A percentile compares a stretch with the other conserved stretches of the same genome.
phyloP scores from a whole-genome alignment of 2,888 invertebrate genomes.

The Chymomyza procnemis region DNA sequence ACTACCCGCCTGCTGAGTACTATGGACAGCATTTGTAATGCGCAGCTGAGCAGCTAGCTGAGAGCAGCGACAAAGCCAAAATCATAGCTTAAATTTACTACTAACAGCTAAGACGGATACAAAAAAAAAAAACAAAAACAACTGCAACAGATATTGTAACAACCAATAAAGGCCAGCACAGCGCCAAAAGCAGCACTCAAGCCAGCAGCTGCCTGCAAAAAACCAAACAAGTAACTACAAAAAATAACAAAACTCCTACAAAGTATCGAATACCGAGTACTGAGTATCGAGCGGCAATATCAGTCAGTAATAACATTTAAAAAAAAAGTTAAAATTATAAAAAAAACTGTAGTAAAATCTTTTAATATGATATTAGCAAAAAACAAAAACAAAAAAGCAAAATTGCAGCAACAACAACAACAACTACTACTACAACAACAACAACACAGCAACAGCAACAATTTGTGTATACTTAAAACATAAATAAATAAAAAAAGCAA shows the following conservation, averaged over 20 bases:
- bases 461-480: conserved; percentile 66
- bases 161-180: neutral
- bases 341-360: conserved; percentile 51
- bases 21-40: conserved; percentile 95
- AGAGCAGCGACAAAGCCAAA: conserved; percentile 66
- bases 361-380: conserved; percentile 62
- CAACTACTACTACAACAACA: conserved; percentile 37
- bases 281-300: conserved; percentile 67
- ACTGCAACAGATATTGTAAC: neutral
- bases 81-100: conserved; percentile 68
- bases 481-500: conserved; percentile 14
- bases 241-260: conserved; percentile 25
- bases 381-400: conserved; percentile 33
- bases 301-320: conserved; percentile 66
- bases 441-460: conserved; percentile 45
- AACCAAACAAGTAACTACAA: conserved; percentile 16
- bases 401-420: conserved; percentile 14
- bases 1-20: conserved; percentile 94
- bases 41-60: conserved; percentile 24
- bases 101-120: conserved; percentile 10
- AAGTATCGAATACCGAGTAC: conserved; percentile 22
- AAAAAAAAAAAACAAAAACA: too few species aligned
- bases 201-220: neutral
- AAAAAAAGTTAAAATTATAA: conserved; percentile 31
- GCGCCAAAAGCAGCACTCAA: conserved; percentile 12